phyloP scores from a whole-genome alignment of 2,113 vertebrate genomes.

The Chaetura pelagica region DNA sequence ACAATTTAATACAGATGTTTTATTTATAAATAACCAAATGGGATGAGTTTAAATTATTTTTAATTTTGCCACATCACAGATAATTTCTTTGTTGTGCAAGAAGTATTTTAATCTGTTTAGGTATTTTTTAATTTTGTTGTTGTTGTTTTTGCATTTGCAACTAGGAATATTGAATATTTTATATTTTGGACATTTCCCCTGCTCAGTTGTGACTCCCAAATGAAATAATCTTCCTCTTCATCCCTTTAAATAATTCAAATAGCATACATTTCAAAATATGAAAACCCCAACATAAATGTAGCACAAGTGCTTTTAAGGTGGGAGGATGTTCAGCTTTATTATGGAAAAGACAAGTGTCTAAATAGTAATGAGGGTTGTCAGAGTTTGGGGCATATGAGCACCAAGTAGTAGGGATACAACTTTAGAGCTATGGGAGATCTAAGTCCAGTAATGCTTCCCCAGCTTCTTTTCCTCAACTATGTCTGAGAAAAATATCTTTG shows the following conservation, averaged over 20 bases:
- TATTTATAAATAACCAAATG: slow-evolving; percentile 29
- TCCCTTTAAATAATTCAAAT: slow-evolving; percentile 63
- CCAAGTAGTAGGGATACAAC: background rate
- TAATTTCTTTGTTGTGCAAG: slow-evolving; percentile 28
- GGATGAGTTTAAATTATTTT: slow-evolving; percentile 20
- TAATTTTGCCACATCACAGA: slow-evolving; percentile 33
- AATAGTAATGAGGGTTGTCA: background rate
- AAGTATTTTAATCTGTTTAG: background rate
- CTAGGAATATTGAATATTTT: slow-evolving; percentile 54
- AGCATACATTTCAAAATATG: slow-evolving; percentile 59
- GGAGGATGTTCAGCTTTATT: background rate
- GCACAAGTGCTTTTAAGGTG: slow-evolving; percentile 56
- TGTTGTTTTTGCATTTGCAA: background rate
- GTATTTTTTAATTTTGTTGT: too few species aligned
- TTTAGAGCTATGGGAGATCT: background rate
- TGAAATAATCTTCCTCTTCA: slow-evolving; percentile 52
- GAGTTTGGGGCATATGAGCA: background rate
- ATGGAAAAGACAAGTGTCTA: background rate
- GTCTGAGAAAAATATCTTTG: background rate
- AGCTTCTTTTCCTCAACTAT: background rate
- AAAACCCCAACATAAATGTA: slow-evolving; percentile 20
- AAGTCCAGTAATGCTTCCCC: background rate
- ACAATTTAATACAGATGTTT: slow-evolving; percentile 36
- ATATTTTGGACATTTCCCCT: slow-evolving; percentile 62
- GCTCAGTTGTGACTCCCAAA: slow-evolving; percentile 54